These are phyloP conservation scores for Ceyx cyanopectus DNA, from an alignment of 2,113 vertebrate species.

Conservation along the genomic window DNA sequence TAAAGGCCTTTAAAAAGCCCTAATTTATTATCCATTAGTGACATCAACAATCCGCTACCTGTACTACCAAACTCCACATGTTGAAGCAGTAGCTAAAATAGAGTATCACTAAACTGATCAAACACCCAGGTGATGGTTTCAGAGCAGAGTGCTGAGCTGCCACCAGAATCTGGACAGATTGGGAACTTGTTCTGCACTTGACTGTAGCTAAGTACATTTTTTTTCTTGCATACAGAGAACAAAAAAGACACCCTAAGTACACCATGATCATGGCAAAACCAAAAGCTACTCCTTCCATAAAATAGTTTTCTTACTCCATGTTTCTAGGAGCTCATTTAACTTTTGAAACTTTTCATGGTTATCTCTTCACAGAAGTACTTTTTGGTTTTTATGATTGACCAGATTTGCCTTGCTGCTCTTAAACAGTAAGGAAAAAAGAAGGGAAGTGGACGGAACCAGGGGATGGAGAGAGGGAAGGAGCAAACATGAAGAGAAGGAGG, in stretches of 20 bases:
- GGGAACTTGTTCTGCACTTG: not conserved
- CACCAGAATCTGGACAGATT: not conserved
- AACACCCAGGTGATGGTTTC: not conserved
- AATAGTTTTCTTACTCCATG: not conserved
- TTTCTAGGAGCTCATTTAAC: conserved; percentile 2
- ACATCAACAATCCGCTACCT: not conserved
- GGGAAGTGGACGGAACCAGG: not conserved
- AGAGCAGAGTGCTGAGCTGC: not conserved
- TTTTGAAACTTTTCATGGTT: conserved; percentile 14
- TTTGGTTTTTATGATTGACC: not conserved
- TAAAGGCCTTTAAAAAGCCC: not conserved
- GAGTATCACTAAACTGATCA: not conserved
- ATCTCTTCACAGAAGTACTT: not conserved
- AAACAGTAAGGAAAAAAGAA: not conserved
- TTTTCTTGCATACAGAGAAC: not conserved
- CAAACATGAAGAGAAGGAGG: not conserved
- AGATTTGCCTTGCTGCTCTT: not conserved
- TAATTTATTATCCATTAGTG: not conserved
- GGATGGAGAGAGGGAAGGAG: not conserved
- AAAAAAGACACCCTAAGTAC: not conserved
- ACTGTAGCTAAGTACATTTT: not conserved
- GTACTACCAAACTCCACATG: not conserved
- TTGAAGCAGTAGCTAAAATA: not conserved
- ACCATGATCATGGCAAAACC: not conserved
- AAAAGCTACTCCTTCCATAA: not conserved